Evolutionary conservation across 2,797 vertebrate genomes (phyloP).

Genomic region (Leuciscus waleckii): DNA sequence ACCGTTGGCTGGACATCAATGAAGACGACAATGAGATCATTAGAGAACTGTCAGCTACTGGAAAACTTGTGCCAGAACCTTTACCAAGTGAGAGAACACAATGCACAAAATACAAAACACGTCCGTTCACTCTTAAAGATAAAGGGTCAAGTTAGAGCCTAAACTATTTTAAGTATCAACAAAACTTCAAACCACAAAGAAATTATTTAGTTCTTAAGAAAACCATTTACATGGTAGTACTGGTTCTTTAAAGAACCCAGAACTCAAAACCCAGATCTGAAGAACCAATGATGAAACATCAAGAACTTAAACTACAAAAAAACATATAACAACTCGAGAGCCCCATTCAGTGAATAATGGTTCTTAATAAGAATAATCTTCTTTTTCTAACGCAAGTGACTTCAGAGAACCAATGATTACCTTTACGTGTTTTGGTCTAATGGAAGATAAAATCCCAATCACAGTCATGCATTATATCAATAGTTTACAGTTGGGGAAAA

Average conservation of each 20-base stretch:
- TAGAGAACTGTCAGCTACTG: slow-evolving; percentile 89
- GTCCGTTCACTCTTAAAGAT: background rate
- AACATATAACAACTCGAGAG: background rate
- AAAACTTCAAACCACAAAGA: background rate
- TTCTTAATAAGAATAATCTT: background rate
- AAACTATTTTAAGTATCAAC: background rate
- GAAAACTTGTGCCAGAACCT: slow-evolving; percentile 81
- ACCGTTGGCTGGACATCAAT: slow-evolving; percentile 95
- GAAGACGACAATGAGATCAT: slow-evolving; percentile 96
- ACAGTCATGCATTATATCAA: background rate
- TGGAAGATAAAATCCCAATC: background rate
- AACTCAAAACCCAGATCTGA: background rate
- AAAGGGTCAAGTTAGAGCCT: background rate
- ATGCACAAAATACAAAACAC: background rate
- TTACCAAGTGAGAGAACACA: slow-evolving; percentile 81
- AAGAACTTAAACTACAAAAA: background rate
- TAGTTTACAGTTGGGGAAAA: background rate
- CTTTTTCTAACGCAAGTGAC: background rate
- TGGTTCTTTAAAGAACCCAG: background rate
- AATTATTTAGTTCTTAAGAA: background rate
- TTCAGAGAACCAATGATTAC: background rate
- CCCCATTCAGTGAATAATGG: background rate
- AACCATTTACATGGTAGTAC: background rate
- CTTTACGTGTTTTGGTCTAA: background rate
- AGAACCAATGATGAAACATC: background rate